phyloP scores from a whole-genome alignment of 1,140 invertebrate species.

The Calycopis cecrops region DNA sequence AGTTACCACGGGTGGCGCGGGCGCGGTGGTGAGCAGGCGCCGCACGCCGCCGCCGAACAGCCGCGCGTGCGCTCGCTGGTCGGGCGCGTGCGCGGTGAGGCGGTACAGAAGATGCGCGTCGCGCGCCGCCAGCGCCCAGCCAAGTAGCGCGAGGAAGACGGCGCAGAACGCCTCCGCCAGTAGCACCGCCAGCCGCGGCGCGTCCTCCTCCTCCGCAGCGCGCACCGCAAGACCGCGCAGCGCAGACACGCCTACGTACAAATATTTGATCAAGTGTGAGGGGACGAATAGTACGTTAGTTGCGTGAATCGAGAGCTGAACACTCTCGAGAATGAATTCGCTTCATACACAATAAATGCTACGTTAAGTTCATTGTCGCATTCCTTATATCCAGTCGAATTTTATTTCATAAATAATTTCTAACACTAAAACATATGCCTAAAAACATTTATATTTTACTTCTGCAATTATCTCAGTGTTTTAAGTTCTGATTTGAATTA shows the following conservation, averaged over 20 bases:
- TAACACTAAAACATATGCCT: no score
- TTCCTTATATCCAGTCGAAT: no score
- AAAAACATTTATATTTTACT: no score
- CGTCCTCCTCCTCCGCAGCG: constrained; percentile 98
- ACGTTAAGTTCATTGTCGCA: no score
- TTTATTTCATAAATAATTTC: no score
- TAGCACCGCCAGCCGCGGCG: constrained; percentile 93
- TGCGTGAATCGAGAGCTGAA: no score
- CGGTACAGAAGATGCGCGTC: constrained; percentile 95
- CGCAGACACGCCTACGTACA: constrained; percentile 85
- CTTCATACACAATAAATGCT: no score
- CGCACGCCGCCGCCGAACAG: constrained; percentile 97
- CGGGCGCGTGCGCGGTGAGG: constrained; percentile 89
- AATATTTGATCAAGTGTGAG: background rate
- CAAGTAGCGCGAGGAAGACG: constrained; percentile 93
- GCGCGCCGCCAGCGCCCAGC: constrained; percentile 95
- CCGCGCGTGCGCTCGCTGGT: constrained; percentile 87
- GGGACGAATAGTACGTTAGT: background rate
- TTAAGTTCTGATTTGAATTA: no score
- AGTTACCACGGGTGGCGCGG: constrained; percentile 48
- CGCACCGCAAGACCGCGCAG: constrained; percentile 90
- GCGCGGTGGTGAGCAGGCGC: constrained; percentile 88
- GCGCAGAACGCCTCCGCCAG: constrained; percentile 95
- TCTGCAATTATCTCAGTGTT: no score
- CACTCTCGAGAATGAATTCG: background rate